These are phyloP conservation scores for Ranitomeya variabilis DNA, from an alignment of 2,113 vertebrate species.

Conservation along the genomic window DNA sequence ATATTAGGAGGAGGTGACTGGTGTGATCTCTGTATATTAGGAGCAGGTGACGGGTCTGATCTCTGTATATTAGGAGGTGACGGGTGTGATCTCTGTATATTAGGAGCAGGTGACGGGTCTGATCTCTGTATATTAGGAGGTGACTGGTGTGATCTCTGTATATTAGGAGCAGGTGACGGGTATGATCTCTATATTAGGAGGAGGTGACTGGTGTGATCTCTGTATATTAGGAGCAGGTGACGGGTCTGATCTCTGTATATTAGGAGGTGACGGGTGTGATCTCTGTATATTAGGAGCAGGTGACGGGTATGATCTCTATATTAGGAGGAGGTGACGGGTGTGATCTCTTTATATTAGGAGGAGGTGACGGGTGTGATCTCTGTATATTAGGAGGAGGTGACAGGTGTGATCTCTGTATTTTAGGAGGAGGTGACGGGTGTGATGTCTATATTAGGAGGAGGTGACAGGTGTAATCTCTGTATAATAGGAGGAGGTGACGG, in stretches of 20 bases:
- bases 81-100: background rate
- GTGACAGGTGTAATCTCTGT: background rate
- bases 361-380: background rate
- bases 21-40: background rate
- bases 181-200: background rate
- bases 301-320: too few species aligned
- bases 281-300: conserved; percentile 7
- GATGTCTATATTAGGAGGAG: background rate
- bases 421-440: background rate
- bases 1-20: too few species aligned
- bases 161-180: too few species aligned
- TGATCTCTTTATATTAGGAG: too few species aligned
- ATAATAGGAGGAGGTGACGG: background rate
- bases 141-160: too few species aligned
- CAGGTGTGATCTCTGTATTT: background rate
- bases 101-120: background rate
- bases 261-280: background rate
- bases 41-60: background rate
- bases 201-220: background rate
- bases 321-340: too few species aligned
- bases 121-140: too few species aligned
- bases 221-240: background rate
- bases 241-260: background rate
- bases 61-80: background rate
- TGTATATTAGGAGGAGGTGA: background rate